Evolutionary conservation across 1,140 invertebrate species (phyloP).

Genomic region (Rhagoletis zephyria): DNA sequence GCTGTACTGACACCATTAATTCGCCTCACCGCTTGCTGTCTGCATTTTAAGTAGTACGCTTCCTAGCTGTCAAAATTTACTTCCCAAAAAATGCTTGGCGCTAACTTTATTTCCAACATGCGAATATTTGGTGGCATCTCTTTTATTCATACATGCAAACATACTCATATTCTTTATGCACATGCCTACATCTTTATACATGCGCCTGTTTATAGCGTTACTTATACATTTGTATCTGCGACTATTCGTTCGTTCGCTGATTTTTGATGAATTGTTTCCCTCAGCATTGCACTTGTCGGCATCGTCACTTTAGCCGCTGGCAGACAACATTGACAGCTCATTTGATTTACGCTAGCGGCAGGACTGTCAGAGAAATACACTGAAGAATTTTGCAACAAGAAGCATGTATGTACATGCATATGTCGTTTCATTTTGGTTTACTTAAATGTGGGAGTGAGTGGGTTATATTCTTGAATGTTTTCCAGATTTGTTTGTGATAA

Average conservation of each 20-base stretch:
- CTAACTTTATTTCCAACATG: background rate
- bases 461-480: no score
- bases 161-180: no score
- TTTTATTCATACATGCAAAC: background rate
- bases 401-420: no score
- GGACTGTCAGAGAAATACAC: background rate
- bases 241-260: background rate
- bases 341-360: slow-evolving; percentile 8
- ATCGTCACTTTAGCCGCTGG: background rate
- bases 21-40: background rate
- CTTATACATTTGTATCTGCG: background rate
- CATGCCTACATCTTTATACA: no score
- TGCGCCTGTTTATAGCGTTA: no score
- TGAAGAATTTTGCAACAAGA: background rate
- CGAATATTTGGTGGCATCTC: background rate
- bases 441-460: no score
- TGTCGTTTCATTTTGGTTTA: no score
- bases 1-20: background rate
- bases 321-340: slow-evolving; percentile 18
- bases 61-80: background rate
- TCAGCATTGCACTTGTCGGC: background rate
- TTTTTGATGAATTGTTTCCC: background rate
- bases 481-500: no score
- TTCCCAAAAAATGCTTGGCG: background rate
- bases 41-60: background rate